Evolutionary conservation across 2,113 vertebrate genomes (phyloP), one percentile per base, ranked within the genome.

Genomic region (Cercocebus atys): DNA sequence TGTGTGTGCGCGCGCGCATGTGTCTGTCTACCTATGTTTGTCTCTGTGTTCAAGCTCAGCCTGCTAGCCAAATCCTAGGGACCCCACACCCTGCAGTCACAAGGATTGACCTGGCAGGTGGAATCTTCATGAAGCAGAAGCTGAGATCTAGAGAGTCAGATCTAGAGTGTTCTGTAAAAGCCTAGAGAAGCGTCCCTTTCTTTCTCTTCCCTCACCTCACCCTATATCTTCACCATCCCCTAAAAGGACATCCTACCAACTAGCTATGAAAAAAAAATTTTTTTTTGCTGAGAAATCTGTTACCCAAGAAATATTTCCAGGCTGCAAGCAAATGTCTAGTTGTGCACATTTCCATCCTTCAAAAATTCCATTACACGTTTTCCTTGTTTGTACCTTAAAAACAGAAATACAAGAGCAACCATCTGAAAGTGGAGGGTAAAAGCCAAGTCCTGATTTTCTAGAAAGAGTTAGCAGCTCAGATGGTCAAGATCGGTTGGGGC

Each of bases 361-460:
- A 83, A 45, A 96, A 92, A 81, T 96, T 72, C 97, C 97, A 76
- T 93, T 61, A 87, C 73, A 66, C 8, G 1, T 90, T 98, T 95
- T 97, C 64, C 78, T 96, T 84, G 38, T 95, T 73, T 97, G 81
- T 96, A 93, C 95, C 88, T 95, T 98, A 87, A 96, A 98, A 97
- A 94, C 76, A 85, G 89, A 98, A 98, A 95, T 95, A 83, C 89
- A 96, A 98, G 95, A 97, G 96, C 90, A 98, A 95, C 96, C 52
- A 45, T 11, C 78, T 96, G 94, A 97, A 97, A 96, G 97, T 89
- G 79, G 86, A 97, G 76, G 40, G 94, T 82, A 88, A 97, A 97
- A 94, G 76, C 84, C 88, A 78, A 70, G 68, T 90, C 94, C 38
- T 32, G 80, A 79, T n/a, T 79, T 61, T 45, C 68, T 68, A 43